phyloP scores from a whole-genome alignment of 2,888 invertebrate species.

The Sinohyriopsis cumingii region DNA sequence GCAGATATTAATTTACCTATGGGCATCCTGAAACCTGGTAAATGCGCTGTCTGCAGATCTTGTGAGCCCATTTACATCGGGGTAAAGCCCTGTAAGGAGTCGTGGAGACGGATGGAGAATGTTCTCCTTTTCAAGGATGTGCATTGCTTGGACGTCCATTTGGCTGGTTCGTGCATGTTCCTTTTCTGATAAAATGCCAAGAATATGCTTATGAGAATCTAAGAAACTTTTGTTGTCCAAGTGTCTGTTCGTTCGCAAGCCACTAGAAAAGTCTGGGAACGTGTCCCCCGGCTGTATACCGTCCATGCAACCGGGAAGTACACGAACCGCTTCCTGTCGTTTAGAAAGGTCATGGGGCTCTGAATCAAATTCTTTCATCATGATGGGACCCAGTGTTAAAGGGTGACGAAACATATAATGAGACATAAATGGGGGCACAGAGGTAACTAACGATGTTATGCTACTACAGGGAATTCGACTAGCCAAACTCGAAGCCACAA shows the following conservation, averaged over 20 bases:
- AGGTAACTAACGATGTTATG: constrained; percentile 1
- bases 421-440: constrained; percentile 4
- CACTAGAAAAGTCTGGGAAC: too few species aligned
- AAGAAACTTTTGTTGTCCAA: constrained; percentile 23
- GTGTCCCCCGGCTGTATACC: too few species aligned
- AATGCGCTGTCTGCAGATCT: too few species aligned
- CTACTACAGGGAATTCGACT: constrained; percentile 28
- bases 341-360: constrained; percentile 37
- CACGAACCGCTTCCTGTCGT: constrained; percentile 9
- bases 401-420: constrained; percentile 10
- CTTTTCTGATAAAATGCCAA: constrained; percentile 26
- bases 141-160: constrained; percentile 11
- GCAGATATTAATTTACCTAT: too few species aligned
- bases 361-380: constrained; percentile 20
- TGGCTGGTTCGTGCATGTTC: constrained; percentile 5
- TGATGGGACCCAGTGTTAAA: constrained; percentile 7
- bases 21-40: too few species aligned
- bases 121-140: constrained; percentile 32
- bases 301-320: too few species aligned
- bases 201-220: constrained; percentile 30
- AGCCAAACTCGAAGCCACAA: constrained; percentile 36
- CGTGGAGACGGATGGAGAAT: constrained; percentile 17
- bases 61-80: too few species aligned
- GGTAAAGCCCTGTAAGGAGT: too few species aligned
- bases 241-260: too few species aligned